phyloP scores from a whole-genome alignment of 1,140 invertebrate genomes.

The Diplogasteroides magnus region DNA sequence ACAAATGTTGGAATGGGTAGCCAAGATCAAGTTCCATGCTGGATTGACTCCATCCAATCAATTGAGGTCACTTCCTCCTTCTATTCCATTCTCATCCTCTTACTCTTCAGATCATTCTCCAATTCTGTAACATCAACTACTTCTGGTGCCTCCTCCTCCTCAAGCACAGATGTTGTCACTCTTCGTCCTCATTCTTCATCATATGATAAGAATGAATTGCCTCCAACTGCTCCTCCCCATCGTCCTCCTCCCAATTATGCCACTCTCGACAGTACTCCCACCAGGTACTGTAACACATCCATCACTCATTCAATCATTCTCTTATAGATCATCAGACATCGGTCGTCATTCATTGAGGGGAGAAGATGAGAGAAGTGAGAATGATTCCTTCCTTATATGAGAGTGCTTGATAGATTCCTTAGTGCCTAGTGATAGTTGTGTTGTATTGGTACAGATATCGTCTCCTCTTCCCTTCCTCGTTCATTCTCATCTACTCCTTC shows the following conservation, averaged over 20 bases:
- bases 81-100: too few relatives aligned
- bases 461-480: background rate
- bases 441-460: too few relatives aligned
- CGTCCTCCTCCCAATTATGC: background rate
- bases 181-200: background rate
- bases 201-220: background rate
- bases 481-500: background rate
- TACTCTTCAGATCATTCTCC: background rate
- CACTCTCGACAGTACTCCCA: background rate
- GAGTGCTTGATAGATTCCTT: too few relatives aligned
- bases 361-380: background rate
- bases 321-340: too few relatives aligned
- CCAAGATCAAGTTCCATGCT: constrained; percentile 89
- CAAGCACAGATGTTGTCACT: too few relatives aligned
- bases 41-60: constrained; percentile 79
- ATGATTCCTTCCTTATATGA: too few relatives aligned
- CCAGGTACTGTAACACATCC: too few relatives aligned
- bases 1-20: constrained; percentile 84
- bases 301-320: too few relatives aligned
- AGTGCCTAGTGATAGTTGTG: too few relatives aligned
- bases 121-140: background rate
- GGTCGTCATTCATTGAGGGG: too few relatives aligned
- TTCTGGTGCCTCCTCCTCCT: background rate
- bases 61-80: constrained; percentile 60
- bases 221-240: background rate